phyloP scores from a whole-genome alignment of 2,797 vertebrate genomes.

The Iguana delicatissima region DNA sequence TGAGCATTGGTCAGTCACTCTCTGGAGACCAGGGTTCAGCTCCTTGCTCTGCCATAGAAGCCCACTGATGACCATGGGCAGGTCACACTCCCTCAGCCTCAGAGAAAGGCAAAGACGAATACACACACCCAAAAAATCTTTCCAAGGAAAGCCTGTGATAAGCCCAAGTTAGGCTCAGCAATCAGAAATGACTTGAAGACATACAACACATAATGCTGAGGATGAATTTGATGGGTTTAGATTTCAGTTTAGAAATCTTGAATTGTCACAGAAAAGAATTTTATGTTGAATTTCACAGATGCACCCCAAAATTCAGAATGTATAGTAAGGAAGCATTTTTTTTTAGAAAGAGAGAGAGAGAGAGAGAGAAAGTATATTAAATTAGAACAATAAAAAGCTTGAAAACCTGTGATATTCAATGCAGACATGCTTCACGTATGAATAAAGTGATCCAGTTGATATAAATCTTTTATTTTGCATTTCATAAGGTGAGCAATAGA shows the following conservation, averaged over 20 bases:
- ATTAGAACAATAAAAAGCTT: background rate
- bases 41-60: no score
- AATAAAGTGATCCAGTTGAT: slow-evolving; percentile 52
- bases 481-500: slow-evolving; percentile 75
- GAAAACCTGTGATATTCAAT: slow-evolving; percentile 36
- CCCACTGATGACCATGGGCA: no score
- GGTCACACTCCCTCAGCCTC: no score
- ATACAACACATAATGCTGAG: background rate
- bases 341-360: background rate
- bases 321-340: slow-evolving; percentile 33
- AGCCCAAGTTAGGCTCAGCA: no score
- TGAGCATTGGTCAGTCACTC: no score
- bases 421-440: slow-evolving; percentile 48
- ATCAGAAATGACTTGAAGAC: no score
- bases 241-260: background rate
- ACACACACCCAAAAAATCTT: no score
- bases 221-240: background rate
- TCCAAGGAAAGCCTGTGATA: no score
- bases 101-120: no score
- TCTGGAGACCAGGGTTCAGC: no score
- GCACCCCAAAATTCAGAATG: background rate
- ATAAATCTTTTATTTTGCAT: slow-evolving; percentile 80
- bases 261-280: background rate
- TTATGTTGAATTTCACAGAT: background rate
- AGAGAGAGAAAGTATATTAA: background rate